Base-by-base conservation (phyloP, 2,113 vertebrate genomes). In the Pelvicachromis taeniatus region DNA sequence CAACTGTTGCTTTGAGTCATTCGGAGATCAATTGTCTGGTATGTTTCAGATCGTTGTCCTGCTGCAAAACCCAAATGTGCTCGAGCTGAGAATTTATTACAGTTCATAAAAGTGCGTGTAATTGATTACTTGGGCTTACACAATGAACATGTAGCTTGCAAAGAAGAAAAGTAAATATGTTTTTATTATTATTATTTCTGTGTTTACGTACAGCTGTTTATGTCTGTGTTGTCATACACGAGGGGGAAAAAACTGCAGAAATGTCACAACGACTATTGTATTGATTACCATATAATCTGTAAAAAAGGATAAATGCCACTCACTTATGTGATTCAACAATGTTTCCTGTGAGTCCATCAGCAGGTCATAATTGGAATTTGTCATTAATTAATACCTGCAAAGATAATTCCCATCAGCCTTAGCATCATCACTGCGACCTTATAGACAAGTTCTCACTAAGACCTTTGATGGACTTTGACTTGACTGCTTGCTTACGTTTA, bases 21-120 rank as follows among this genome's bases (percentile, higher is more conserved):
- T 2, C 9, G 0, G 29, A 61, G 9, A 61, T 6, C 2, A 0
- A 61, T 35, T 61, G 19, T 61, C 17, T 61, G 58, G 29, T 61
- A 7, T 53, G 58, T 61, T 61, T 61, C 58, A 33, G 29, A 35
- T 61, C 58, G 35, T 61, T 3, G 3, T 61, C 29, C 58, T 61
- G 58, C 58, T 61, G 26, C 55, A 58, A 58, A 58, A 17, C 55
- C 55, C 26, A 2, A 31, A 26, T 33, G 29, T 11, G 58, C 16
- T 61, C 19, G 56, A 59, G 56, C 58, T 61, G 29, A 16, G 35
- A 3, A 38, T 33, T 33, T 33, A 33, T 33, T 33, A 7, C 7
- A 33, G 35, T 38, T 38, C 35, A 38, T 38, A 9, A 38, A 38
- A 38, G 35, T 38, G 35, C 35, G 31, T 63, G 31, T 63, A 63